Base-by-base conservation (phyloP, 2,888 invertebrate species). In the Dasysyrphus albostriatus region DNA sequence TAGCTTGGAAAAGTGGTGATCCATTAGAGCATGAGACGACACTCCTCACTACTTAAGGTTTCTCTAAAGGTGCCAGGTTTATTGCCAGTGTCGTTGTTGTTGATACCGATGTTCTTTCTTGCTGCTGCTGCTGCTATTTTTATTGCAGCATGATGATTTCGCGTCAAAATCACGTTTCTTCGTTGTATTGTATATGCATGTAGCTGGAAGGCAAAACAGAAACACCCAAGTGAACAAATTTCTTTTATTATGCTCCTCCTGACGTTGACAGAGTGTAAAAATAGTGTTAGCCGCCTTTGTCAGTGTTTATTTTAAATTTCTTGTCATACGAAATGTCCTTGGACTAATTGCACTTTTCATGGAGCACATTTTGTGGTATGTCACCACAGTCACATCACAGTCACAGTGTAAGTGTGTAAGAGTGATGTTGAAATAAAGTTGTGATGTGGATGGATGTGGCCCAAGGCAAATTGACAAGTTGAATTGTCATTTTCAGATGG, bases 121-220 rank as follows among this genome's bases (percentile, higher is more conserved):
- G 6, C 32, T 32, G 34, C 37, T 63, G 42, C 69, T 51, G 12
- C 37, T 47, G 19, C 47, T 47, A 14, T 47, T 47, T 44, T 29
- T 29, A n/a, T 34, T 54, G n/a, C 54, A 32, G n/a, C 19, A 54
- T 65, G 56, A 34, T 72, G n/a, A n/a, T 61, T 65, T 70, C 80
- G 70, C 65, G 72, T 85, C 82, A 74, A 82, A 85, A 85, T 85
- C 85, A 85, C 85, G 85, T 77, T 82, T 49, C 77, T 78, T 49
- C 63, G 58, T 77, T 70, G 74, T 74, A 74, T 58, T 82, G 73
- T 6, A 5, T 1, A 0, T 3, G 39, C 9, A n/a, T 44, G 7
- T 69, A 37, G 74, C 82, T 49, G 32, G 44, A 44, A 56, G 69
- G 77, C 81, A 54, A 24, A 81, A 39, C 12, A 10, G 5, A 37